phyloP scores from a whole-genome alignment of 2,888 invertebrate species.

The Podabrus alpinus region DNA sequence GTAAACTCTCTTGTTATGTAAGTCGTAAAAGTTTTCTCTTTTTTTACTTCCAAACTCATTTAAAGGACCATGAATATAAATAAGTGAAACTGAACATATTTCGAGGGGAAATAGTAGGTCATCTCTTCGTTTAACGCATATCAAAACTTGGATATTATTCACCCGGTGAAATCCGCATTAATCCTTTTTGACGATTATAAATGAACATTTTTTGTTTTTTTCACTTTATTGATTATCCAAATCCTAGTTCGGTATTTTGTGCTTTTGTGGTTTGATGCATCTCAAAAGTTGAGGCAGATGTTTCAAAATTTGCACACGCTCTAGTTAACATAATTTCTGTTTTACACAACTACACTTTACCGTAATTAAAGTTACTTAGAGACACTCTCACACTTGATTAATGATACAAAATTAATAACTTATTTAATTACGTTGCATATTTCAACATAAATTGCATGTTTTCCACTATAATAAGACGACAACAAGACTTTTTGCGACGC shows the following conservation, averaged over 20 bases:
- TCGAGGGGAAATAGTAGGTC: constrained; percentile 15
- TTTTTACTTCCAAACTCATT: constrained; percentile 11
- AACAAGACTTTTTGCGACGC: not conserved
- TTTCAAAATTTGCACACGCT: constrained; percentile 2
- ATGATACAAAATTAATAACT: not conserved
- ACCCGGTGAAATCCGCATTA: not conserved
- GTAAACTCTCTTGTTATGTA: not conserved
- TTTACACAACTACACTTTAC: not conserved
- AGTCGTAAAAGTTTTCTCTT: constrained; percentile 6
- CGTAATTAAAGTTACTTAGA: not conserved
- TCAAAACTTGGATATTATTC: not conserved
- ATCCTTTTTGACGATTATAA: not conserved
- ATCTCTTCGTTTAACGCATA: constrained; percentile 4
- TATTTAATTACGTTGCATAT: not conserved
- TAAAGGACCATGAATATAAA: constrained; percentile 25
- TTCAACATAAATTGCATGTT: not conserved
- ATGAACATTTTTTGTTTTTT: not conserved
- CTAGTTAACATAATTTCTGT: not conserved
- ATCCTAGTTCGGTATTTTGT: not conserved
- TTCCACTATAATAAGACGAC: too few species aligned
- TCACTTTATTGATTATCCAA: not conserved
- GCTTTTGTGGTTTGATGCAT: not conserved
- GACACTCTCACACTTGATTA: not conserved
- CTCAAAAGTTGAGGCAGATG: not conserved
- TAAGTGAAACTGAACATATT: constrained; percentile 22